phyloP scores from a whole-genome alignment of 2,797 vertebrate genomes.

The Acridotheres tristis region DNA sequence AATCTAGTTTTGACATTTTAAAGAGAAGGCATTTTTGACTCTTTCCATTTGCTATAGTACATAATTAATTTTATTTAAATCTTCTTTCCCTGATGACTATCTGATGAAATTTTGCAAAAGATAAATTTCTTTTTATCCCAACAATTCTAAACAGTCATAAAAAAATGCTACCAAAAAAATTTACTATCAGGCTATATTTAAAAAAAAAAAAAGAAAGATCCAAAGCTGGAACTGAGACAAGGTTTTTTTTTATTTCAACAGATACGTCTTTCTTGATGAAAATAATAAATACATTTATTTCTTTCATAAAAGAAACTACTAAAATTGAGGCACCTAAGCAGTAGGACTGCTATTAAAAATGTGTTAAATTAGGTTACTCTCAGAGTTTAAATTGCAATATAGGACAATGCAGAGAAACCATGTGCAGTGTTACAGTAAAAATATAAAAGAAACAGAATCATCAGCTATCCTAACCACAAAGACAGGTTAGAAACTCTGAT shows the following conservation, averaged over 20 bases:
- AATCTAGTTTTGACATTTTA: background rate
- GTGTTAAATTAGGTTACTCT: background rate
- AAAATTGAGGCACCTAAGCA: background rate
- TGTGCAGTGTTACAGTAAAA: background rate
- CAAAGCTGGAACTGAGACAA: background rate
- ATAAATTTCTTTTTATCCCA: background rate
- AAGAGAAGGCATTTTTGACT: background rate
- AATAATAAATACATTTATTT: background rate
- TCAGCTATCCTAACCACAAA: background rate
- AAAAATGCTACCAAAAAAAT: background rate
- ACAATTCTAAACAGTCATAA: background rate
- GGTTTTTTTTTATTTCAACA: background rate
- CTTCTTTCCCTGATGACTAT: background rate
- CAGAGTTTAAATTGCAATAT: background rate
- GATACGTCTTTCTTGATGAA: background rate
- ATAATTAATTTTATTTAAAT: background rate
- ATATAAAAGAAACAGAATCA: background rate
- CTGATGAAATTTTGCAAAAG: background rate
- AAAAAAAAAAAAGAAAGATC: background rate
- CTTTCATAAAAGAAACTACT: background rate
- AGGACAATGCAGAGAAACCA: background rate
- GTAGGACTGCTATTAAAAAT: background rate
- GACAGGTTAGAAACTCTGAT: background rate
- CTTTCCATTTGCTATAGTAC: background rate
- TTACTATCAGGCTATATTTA: background rate